phyloP scores from a whole-genome alignment of 2,888 invertebrate species.

The Monoplex corrugatus region DNA sequence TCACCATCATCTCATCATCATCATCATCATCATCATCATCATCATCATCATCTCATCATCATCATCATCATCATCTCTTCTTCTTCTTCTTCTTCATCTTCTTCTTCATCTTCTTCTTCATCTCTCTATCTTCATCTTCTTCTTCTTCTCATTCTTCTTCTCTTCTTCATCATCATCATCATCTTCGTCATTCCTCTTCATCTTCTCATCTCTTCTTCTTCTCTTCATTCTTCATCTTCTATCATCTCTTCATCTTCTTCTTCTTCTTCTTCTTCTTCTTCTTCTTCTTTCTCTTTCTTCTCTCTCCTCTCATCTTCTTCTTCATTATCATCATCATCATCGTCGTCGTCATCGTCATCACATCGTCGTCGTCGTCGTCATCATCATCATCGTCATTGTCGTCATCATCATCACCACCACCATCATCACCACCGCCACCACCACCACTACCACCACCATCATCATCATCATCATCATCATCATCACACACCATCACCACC shows the following conservation, averaged over 20 bases:
- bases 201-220: background rate
- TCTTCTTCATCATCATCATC: too few relatives aligned
- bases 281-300: too few relatives aligned
- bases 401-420: background rate
- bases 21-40: background rate
- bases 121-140: too few relatives aligned
- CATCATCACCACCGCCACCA: background rate
- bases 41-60: slow-evolving; percentile 22
- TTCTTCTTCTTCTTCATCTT: too few relatives aligned
- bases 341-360: background rate
- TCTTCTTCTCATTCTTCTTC: too few relatives aligned
- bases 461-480: slow-evolving; percentile 13
- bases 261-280: background rate
- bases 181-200: too few relatives aligned
- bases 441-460: slow-evolving; percentile 1
- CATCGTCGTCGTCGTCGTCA: background rate
- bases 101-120: background rate
- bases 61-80: too few relatives aligned
- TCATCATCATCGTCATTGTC: background rate
- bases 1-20: too few relatives aligned
- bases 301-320: too few relatives aligned
- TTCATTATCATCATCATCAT: background rate
- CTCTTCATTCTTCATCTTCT: too few relatives aligned
- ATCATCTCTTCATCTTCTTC: too few relatives aligned
- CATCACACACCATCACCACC: too few relatives aligned